These are phyloP conservation scores for Drosophila longiperda DNA, from an alignment of 2,888 invertebrate genomes.

Conservation along the genomic window DNA sequence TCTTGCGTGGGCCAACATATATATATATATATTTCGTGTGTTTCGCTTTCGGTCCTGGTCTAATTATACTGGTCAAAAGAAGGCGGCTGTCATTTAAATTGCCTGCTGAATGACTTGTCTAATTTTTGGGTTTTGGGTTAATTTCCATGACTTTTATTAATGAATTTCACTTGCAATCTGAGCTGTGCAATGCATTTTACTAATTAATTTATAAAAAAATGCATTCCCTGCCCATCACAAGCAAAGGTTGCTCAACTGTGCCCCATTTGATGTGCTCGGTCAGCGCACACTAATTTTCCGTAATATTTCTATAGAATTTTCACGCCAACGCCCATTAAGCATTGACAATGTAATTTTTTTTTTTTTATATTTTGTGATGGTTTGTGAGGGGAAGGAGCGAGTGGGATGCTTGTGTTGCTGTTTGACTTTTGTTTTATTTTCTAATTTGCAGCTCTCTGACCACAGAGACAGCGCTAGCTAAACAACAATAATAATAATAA, in stretches of 20 bases:
- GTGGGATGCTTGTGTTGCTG: conserved; percentile 8
- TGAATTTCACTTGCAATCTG: conserved; percentile 63
- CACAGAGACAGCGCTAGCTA: conserved; percentile 38
- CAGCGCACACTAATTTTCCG: conserved; percentile 61
- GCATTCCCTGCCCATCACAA: conserved; percentile 3
- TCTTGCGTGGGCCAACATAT: conserved; percentile 54
- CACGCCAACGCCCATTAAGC: conserved; percentile 76
- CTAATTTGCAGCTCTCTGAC: conserved; percentile 68
- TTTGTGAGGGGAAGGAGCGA: background rate
- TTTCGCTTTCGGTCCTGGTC: conserved; percentile 64
- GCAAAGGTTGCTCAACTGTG: conserved; percentile 49
- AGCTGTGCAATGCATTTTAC: conserved; percentile 32
- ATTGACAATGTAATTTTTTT: conserved; percentile 33
- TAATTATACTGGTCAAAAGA: conserved; percentile 65
- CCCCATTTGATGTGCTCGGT: conserved; percentile 29
- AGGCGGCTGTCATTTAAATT: conserved; percentile 17
- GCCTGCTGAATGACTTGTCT: conserved; percentile 52
- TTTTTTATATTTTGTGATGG: background rate
- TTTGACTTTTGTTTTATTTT: conserved; percentile 58
- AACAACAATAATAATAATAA: conserved; percentile 12
- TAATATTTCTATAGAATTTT: conserved; percentile 71
- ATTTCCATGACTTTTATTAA: conserved; percentile 43
- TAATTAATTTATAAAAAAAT: conserved; percentile 36
- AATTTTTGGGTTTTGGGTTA: conserved; percentile 36
- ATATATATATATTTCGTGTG: background rate